Conservation (phyloP, 2,888 invertebrate species). For the Sesia bembeciformis region DNA sequence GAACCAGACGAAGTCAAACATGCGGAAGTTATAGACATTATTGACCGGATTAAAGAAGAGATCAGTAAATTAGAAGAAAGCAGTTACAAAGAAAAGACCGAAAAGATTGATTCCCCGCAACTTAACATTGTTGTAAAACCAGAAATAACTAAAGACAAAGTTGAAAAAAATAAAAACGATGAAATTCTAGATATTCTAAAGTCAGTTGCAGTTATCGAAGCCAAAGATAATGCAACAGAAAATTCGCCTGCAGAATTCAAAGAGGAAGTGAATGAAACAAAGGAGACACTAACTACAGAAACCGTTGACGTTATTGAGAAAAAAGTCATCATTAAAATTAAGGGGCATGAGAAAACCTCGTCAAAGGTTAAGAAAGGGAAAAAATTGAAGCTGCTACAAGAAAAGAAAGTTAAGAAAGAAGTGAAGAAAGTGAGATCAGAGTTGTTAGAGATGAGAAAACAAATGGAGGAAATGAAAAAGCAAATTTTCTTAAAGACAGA, state of each 20-base stretch:
- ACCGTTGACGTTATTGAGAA: neutral
- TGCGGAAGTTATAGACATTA: slow-evolving; percentile 48
- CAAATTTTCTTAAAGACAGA: slow-evolving; percentile 41
- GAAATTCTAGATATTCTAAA: slow-evolving; percentile 8
- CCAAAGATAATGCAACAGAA: neutral
- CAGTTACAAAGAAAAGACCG: slow-evolving; percentile 20
- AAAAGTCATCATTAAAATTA: neutral
- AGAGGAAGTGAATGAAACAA: neutral
- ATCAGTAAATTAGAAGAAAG: slow-evolving; percentile 56
- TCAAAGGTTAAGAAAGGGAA: slow-evolving; percentile 44
- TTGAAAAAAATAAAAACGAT: slow-evolving; percentile 11
- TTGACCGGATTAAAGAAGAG: slow-evolving; percentile 56
- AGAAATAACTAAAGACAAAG: slow-evolving; percentile 20
- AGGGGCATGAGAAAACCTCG: slow-evolving; percentile 18
- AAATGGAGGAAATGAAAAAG: slow-evolving; percentile 52
- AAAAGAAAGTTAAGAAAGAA: slow-evolving; percentile 47
- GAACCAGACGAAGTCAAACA: slow-evolving; percentile 44
- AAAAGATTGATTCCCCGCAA: neutral
- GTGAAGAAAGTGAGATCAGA: slow-evolving; percentile 51
- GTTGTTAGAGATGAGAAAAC: slow-evolving; percentile 47
- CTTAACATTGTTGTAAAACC: neutral
- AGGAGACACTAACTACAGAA: neutral
- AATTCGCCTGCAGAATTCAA: neutral
- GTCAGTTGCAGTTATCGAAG: slow-evolving; percentile 1
- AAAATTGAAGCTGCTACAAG: slow-evolving; percentile 35